Percentiles rank a stretch among this genome's conserved stretches.
These are phyloP conservation scores for Leptopilina myrica DNA, from an alignment of 2,888 invertebrate genomes.

Conservation along the genomic window DNA sequence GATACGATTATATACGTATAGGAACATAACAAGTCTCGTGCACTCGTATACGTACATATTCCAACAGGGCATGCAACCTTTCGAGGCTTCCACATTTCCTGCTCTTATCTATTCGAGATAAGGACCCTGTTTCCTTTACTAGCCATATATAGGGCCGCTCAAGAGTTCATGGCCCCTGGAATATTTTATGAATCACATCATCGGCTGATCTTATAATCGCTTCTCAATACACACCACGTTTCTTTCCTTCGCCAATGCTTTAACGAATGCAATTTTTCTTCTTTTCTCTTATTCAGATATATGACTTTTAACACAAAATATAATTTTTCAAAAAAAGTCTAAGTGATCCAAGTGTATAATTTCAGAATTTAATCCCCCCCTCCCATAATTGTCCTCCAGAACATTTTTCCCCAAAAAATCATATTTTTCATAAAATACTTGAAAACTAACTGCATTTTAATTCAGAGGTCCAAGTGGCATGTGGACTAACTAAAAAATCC, in stretches of 20 bases:
- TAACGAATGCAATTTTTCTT: too few species aligned
- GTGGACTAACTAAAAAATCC: too few species aligned
- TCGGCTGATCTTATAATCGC: slow-evolving; percentile 3
- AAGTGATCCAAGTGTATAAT: too few species aligned
- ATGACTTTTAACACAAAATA: too few species aligned
- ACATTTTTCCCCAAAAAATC: too few species aligned
- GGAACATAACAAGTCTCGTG: slow-evolving; percentile 29
- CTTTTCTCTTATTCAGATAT: too few species aligned
- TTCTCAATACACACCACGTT: not conserved
- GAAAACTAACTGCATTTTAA: too few species aligned
- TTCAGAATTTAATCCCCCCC: too few species aligned
- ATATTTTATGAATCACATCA: slow-evolving; percentile 36
- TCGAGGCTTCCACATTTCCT: slow-evolving; percentile 41
- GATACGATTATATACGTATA: slow-evolving; percentile 8
- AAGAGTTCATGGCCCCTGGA: slow-evolving; percentile 34
- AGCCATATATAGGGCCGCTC: slow-evolving; percentile 33
- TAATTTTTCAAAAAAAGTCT: too few species aligned
- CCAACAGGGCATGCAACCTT: slow-evolving; percentile 41
- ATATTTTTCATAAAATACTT: too few species aligned
- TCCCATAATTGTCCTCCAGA: too few species aligned
- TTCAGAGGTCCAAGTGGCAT: too few species aligned
- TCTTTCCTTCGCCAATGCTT: not conserved
- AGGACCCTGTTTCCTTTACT: slow-evolving; percentile 36
- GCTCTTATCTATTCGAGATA: slow-evolving; percentile 44
- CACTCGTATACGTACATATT: slow-evolving; percentile 2